phyloP scores from a whole-genome alignment of 2,888 invertebrate genomes.

The Eristalis arbustorum region DNA sequence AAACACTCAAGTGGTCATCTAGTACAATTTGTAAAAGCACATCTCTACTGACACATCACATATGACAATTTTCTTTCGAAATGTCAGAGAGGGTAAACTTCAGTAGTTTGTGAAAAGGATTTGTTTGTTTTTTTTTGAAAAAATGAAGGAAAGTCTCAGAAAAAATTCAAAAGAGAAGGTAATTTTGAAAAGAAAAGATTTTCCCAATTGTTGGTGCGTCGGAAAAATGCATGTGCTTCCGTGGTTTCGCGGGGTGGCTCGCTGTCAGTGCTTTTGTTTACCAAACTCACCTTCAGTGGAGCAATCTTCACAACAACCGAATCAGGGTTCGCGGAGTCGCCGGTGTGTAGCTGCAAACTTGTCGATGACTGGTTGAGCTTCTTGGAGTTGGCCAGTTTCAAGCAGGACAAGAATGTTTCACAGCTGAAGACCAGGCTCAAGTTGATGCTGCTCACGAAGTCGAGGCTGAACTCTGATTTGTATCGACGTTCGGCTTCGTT shows the following conservation, averaged over 20 bases:
- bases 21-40: slow-evolving; percentile 21
- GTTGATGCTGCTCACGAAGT: slow-evolving; percentile 76
- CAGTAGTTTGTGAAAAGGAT: not conserved
- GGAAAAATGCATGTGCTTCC: not conserved
- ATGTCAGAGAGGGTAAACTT: slow-evolving; percentile 11
- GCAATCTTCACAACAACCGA: slow-evolving; percentile 74
- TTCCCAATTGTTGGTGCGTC: not conserved
- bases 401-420: slow-evolving; percentile 77
- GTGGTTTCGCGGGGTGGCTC: not conserved
- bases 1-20: slow-evolving; percentile 5
- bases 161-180: slow-evolving; percentile 5
- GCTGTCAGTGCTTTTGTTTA: slow-evolving; percentile 47
- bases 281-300: slow-evolving; percentile 74
- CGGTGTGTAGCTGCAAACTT: slow-evolving; percentile 73
- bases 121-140: not conserved
- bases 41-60: slow-evolving; percentile 1
- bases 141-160: slow-evolving; percentile 8
- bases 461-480: slow-evolving; percentile 73
- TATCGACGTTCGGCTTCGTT: slow-evolving; percentile 76
- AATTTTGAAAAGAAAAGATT: not conserved
- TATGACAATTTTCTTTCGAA: not conserved
- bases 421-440: slow-evolving; percentile 77
- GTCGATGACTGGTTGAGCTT: slow-evolving; percentile 76
- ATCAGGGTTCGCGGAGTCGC: slow-evolving; percentile 14
- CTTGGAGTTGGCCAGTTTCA: slow-evolving; percentile 77